Percentiles rank a stretch among this genome's conserved stretches.
Evolutionary conservation across 2,888 invertebrate species (phyloP).

Genomic region (Myopa tessellatipennis): DNA sequence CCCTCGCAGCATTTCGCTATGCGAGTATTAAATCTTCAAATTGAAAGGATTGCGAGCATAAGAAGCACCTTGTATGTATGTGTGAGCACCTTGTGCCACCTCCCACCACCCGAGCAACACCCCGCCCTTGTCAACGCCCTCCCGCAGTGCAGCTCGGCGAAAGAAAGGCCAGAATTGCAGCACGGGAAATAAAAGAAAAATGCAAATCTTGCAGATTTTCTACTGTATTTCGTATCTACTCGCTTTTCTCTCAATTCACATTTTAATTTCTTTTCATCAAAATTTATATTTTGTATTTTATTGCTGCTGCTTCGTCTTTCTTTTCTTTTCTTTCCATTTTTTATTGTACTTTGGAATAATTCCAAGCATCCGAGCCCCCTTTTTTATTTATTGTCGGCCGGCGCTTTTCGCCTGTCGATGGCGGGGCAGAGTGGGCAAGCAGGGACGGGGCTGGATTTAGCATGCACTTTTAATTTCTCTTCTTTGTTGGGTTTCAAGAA

Average conservation of each 20-base stretch:
- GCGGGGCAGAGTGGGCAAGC: not conserved
- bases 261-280: slow-evolving; percentile 60
- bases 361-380: slow-evolving; percentile 1
- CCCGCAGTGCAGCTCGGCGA: not conserved
- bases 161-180: slow-evolving; percentile 34
- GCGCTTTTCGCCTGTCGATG: not conserved
- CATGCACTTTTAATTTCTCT: slow-evolving; percentile 46
- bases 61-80: slow-evolving; percentile 1
- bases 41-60: slow-evolving; percentile 27
- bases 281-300: slow-evolving; percentile 50
- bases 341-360: slow-evolving; percentile 29
- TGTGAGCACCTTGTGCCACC: slow-evolving; percentile 35
- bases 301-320: not conserved
- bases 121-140: not conserved
- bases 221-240: not conserved
- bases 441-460: not conserved
- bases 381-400: slow-evolving; percentile 12
- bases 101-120: not conserved
- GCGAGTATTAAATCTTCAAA: slow-evolving; percentile 36
- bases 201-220: slow-evolving; percentile 63
- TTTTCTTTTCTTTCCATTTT: slow-evolving; percentile 30
- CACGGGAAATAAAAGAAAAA: slow-evolving; percentile 51
- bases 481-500: slow-evolving; percentile 44
- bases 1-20: slow-evolving; percentile 9
- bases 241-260: slow-evolving; percentile 21